Evolutionary conservation across 1,140 invertebrate species (phyloP).

Genomic region (Chymomyza costata): DNA sequence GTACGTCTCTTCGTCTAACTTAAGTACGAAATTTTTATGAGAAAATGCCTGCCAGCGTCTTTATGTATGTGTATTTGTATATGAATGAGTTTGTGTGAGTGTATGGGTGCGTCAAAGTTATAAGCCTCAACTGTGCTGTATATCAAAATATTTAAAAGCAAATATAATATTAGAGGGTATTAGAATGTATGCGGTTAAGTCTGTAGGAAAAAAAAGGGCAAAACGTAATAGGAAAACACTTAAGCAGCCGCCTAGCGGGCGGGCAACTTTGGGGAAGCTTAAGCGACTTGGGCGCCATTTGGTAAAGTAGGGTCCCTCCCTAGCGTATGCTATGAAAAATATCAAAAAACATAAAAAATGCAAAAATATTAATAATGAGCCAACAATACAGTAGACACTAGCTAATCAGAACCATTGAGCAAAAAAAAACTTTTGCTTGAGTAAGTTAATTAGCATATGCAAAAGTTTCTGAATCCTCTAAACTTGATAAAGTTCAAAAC

Average conservation of each 20-base stretch:
- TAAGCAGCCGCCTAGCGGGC: slow-evolving; percentile 45
- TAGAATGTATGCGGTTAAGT: slow-evolving; percentile 21
- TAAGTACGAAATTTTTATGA: slow-evolving; percentile 70
- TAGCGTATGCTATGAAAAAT: slow-evolving; percentile 41
- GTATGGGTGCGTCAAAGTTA: slow-evolving; percentile 31
- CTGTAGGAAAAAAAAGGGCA: slow-evolving; percentile 5
- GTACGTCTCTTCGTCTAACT: slow-evolving; percentile 59
- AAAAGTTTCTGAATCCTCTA: too few relatives aligned
- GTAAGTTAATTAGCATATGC: too few relatives aligned
- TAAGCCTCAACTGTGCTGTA: slow-evolving; percentile 57
- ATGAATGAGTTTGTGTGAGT: slow-evolving; percentile 10
- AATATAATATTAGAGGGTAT: slow-evolving; percentile 64
- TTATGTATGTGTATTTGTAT: slow-evolving; percentile 26
- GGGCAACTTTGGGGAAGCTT: background rate
- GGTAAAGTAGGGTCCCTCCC: slow-evolving; percentile 3
- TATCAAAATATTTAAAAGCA: slow-evolving; percentile 75
- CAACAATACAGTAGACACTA: slow-evolving; percentile 2
- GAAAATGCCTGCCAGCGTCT: slow-evolving; percentile 57
- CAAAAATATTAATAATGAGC: slow-evolving; percentile 61
- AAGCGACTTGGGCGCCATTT: slow-evolving; percentile 9
- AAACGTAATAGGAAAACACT: slow-evolving; percentile 69
- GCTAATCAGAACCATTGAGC: background rate
- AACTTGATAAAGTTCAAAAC: too few relatives aligned
- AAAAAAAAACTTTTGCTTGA: too few relatives aligned
- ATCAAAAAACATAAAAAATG: slow-evolving; percentile 62